Percentiles rank a stretch among this genome's conserved stretches.
Evolutionary conservation across 1,140 invertebrate species (phyloP).

Genomic region (Heliconius nattereri): DNA sequence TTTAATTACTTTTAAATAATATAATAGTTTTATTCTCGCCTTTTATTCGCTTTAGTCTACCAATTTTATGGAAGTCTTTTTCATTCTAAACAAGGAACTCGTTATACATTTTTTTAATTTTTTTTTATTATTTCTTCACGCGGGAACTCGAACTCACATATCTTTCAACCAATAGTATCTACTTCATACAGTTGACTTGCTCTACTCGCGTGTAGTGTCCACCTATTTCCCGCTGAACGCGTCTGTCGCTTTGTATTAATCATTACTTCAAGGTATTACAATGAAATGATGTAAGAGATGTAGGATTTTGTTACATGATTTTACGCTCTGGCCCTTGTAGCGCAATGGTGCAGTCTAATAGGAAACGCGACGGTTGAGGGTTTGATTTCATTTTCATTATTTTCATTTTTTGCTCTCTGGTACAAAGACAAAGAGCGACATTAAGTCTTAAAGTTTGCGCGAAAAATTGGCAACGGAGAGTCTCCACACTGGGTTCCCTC

Average conservation of each 20-base stretch:
- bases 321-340: not conserved
- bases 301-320: not conserved
- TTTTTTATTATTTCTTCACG: too few species aligned
- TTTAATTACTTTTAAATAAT: too few species aligned
- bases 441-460: too few species aligned
- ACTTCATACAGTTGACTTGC: conserved; percentile 31
- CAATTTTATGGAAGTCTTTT: too few species aligned
- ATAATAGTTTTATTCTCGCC: too few species aligned
- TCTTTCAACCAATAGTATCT: not conserved
- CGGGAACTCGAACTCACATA: conserved; percentile 3
- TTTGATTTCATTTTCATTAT: not conserved
- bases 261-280: conserved; percentile 21
- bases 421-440: too few species aligned
- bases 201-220: conserved; percentile 38
- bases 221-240: conserved; percentile 31
- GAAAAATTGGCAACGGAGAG: too few species aligned
- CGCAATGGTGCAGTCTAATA: not conserved
- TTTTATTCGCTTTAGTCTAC: too few species aligned
- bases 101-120: too few species aligned
- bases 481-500: too few species aligned
- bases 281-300: not conserved
- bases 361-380: not conserved
- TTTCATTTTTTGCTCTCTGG: too few species aligned
- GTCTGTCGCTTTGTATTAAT: conserved; percentile 37
- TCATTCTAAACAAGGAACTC: too few species aligned